Base-by-base conservation (phyloP, 1,140 invertebrate species). In the Papilio polyxenes region DNA sequence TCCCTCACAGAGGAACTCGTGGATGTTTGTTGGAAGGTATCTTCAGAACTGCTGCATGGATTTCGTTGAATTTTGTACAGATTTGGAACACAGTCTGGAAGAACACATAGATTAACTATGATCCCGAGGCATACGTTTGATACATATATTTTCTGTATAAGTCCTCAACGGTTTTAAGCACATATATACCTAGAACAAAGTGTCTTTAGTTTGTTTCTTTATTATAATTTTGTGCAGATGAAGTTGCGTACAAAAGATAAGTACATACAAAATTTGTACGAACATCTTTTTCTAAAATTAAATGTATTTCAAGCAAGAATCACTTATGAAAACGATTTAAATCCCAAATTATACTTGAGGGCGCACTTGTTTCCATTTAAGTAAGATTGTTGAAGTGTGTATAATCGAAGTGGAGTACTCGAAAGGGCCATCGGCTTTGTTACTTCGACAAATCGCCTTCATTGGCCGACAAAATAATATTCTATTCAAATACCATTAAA, bases 281-380 rank as follows among this genome's bases (percentile, higher is more conserved):
- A 59, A 59, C 17, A 13, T 65, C 20, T 65, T 37, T 10, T 31
- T 31, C 23, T 65, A 31, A 65, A 65, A 65, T 65, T 31, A 59
- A 17, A n/a, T 20, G 56, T 20, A 20, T 65, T 7, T 65, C 20
- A 65, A 31, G 4, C 59, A 17, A 53, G 51, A 6, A 53, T 3
- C 23, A 65, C 62, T 65, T 65, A 65, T 31, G 23, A 23, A 31
- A 65, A 65, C 23, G 20, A 65, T 37, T 65, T 65, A 37, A 65
- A 65, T 65, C 62, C 62, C 62, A 65, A 65, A 65, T 65, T 23
- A 23, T 20, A 15, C 23, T 72, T 31, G 11, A 72, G 65, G n/a
- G 65, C 20, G 62, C 13, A 72, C 65, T 72, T 40, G 65, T 72
- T 72, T 72, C 65, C 65, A 72, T 72, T 72, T 17, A 40, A 65